Percentiles rank a stretch among this genome's conserved stretches.
Evolutionary conservation across 2,797 vertebrate genomes (phyloP).

Genomic region (Acipenser ruthenus): DNA sequence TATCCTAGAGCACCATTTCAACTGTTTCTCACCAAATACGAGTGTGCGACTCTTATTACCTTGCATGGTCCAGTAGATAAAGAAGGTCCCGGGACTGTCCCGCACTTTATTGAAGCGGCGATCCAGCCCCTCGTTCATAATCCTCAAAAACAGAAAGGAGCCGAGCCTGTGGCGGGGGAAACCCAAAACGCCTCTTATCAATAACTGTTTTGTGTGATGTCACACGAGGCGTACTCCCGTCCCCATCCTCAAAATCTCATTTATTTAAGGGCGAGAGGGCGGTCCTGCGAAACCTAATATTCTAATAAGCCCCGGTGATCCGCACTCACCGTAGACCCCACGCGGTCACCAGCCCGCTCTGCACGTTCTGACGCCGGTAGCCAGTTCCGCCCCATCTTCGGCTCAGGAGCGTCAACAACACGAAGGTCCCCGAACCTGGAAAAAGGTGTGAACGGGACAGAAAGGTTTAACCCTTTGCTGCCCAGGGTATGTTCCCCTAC

Average conservation of each 20-base stretch:
- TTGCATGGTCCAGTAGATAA: constrained; percentile 72
- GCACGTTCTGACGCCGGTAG: constrained; percentile 59
- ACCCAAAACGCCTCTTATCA: constrained; percentile 25
- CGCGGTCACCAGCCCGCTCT: constrained; percentile 62
- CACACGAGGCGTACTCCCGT: not conserved
- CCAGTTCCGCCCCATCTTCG: constrained; percentile 56
- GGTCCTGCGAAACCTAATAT: not conserved
- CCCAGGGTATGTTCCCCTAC: constrained; percentile 55
- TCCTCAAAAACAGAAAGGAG: constrained; percentile 67
- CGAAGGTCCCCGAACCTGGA: constrained; percentile 64
- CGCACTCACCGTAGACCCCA: constrained; percentile 62
- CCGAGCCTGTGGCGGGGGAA: constrained; percentile 46
- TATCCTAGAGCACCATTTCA: no score
- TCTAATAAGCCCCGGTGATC: not conserved
- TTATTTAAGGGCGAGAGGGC: no score
- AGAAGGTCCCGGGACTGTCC: constrained; percentile 63
- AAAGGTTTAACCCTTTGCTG: constrained; percentile 19
- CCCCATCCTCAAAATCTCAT: no score
- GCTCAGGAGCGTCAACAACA: constrained; percentile 66
- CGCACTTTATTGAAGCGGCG: constrained; percentile 65
- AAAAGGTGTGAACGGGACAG: not conserved
- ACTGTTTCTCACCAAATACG: no score
- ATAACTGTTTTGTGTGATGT: constrained; percentile 34
- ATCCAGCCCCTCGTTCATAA: constrained; percentile 67
- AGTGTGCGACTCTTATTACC: constrained; percentile 40